Base-by-base conservation (phyloP, 2,113 vertebrate species). In the Syngnathoides biaculeatus region DNA sequence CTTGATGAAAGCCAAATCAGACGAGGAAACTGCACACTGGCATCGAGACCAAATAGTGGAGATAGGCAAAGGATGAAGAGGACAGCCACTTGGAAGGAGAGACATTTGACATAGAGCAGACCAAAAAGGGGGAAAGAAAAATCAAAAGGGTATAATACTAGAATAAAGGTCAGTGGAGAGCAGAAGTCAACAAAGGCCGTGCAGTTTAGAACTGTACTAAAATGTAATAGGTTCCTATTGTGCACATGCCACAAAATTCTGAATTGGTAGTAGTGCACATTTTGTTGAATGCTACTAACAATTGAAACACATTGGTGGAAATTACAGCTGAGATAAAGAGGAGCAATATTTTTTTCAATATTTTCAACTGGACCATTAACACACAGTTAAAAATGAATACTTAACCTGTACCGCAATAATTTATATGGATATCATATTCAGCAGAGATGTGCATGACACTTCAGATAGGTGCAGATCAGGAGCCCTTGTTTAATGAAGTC, bases 1-100 rank as follows among this genome's bases (percentile, higher is more conserved):
- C 69, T 81, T 89, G 90, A 88, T 90, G 84, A 87, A 87, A 88
- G 86, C 76, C 68, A 85, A 87, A 88, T 82, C 76, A 78, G 79
- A 83, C 39, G 55, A 79, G 60, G 65, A 73, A 56, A 69, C 68
- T 66, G 30, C 48, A 78, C 74, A 47, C 67, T 55, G 35, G 27
- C 53, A 71, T 65, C 24, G 38, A 62, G 55, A 52, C 5, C 22
- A 56, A 64, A 67, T 8, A 40, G 48, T 11, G 8, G 65, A 69
- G 79, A 86, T 80, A 84, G 26, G 47, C 22, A n/a, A 60, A 65
- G 59, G 69, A 80, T 20, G n/a, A 68, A 64, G 58, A 72, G 74
- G 68, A 30, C 61, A 65, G 61, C 38, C 67, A 67, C 47, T 71
- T n/a, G 71, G 50, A 80, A 61, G 38, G 64, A 79, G 40, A 67